phyloP scores from a whole-genome alignment of 2,113 vertebrate genomes.

The Psephotus haematonotus region DNA sequence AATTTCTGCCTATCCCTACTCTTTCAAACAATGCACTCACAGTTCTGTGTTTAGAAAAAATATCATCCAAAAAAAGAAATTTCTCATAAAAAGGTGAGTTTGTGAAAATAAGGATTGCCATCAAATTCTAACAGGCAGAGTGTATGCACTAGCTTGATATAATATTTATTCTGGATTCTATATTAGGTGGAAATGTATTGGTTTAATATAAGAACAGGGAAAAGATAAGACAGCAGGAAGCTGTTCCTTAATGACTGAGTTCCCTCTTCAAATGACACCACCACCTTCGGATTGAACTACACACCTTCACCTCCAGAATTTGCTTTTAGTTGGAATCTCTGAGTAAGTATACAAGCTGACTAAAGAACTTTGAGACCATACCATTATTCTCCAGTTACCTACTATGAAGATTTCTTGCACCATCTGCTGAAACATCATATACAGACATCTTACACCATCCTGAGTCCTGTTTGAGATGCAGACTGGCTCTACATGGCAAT shows the following conservation, averaged over 20 bases:
- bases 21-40: background rate
- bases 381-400: background rate
- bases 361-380: background rate
- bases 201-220: background rate
- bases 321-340: background rate
- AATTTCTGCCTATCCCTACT: background rate
- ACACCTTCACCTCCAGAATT: background rate
- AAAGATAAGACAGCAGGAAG: background rate
- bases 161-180: background rate
- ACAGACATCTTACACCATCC: fast-evolving
- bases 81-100: background rate
- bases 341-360: background rate
- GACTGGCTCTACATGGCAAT: background rate
- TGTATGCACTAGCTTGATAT: background rate
- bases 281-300: background rate
- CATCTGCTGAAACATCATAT: background rate
- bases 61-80: background rate
- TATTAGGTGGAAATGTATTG: background rate
- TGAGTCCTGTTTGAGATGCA: background rate
- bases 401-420: background rate
- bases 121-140: background rate
- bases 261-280: background rate
- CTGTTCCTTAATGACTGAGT: background rate
- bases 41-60: background rate
- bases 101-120: background rate